These are phyloP conservation scores for Acanthurus tractus DNA, from an alignment of 2,797 vertebrate species.

Conservation along the genomic window DNA sequence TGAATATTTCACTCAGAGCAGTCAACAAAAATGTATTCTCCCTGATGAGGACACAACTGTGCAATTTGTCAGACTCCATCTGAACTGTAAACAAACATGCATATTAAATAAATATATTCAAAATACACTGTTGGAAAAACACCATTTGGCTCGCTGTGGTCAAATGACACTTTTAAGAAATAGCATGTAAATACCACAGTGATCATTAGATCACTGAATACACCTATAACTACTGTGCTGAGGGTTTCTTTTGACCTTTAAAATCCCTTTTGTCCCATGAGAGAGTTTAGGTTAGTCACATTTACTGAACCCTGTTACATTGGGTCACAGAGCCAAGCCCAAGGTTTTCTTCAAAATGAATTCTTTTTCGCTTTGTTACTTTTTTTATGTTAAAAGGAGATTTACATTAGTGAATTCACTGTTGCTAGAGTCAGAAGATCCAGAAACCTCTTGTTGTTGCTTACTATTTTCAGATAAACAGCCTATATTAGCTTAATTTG, in stretches of 20 bases:
- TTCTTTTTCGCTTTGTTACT: not conserved
- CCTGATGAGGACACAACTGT: conserved; percentile 54
- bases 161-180: conserved; percentile 2
- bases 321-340: not conserved
- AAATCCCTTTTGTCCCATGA: conserved; percentile 40
- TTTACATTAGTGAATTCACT: no score
- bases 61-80: conserved; percentile 56
- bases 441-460: no score
- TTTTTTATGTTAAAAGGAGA: no score
- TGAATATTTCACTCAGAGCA: conserved; percentile 44
- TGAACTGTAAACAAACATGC: conserved; percentile 66
- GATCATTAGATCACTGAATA: conserved; percentile 28
- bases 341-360: not conserved
- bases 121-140: conserved; percentile 24
- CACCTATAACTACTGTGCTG: not conserved
- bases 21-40: conserved; percentile 47
- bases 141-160: conserved; percentile 7
- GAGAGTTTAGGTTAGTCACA: conserved; percentile 1
- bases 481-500: no score
- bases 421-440: no score
- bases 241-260: not conserved
- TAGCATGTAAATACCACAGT: conserved; percentile 22
- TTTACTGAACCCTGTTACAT: not conserved
- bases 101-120: conserved; percentile 47
- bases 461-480: no score